phyloP scores from a whole-genome alignment of 2,888 invertebrate species.

The Nemotelus pantherinus region DNA sequence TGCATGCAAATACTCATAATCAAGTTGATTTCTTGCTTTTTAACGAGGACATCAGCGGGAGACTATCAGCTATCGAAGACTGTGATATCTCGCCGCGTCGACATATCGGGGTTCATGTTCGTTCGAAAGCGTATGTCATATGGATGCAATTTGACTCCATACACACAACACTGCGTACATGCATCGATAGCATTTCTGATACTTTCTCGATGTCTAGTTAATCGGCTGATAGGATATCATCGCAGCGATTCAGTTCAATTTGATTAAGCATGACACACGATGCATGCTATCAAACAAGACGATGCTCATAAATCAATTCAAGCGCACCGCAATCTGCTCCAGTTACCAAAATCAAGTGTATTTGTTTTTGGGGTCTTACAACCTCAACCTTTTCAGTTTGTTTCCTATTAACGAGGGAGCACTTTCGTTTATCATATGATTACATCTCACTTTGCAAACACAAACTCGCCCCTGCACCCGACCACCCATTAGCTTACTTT shows the following conservation, averaged over 20 bases:
- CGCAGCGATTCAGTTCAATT: not conserved
- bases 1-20: slow-evolving; percentile 42
- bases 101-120: slow-evolving; percentile 1
- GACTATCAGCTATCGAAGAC: slow-evolving; percentile 23
- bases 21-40: slow-evolving; percentile 44
- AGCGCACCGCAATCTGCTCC: too few species aligned
- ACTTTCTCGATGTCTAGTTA: slow-evolving; percentile 4
- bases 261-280: not conserved
- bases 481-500: too few species aligned
- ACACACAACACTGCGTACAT: not conserved
- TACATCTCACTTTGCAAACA: too few species aligned
- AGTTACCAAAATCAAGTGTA: too few species aligned
- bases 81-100: slow-evolving; percentile 8
- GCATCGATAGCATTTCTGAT: slow-evolving; percentile 4
- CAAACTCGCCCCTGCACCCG: too few species aligned
- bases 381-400: too few species aligned
- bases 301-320: too few species aligned
- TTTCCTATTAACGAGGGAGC: too few species aligned
- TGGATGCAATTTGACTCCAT: not conserved
- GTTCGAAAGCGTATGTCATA: not conserved
- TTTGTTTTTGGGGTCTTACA: too few species aligned
- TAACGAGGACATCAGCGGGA: slow-evolving; percentile 43
- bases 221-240: slow-evolving; percentile 5
- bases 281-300: too few species aligned
- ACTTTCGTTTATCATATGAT: too few species aligned